A percentile compares a stretch with the other conserved stretches of the same genome.
These are phyloP conservation scores for Leucoraja erinaceus DNA, from an alignment of 2,113 vertebrate genomes.

Conservation along the genomic window DNA sequence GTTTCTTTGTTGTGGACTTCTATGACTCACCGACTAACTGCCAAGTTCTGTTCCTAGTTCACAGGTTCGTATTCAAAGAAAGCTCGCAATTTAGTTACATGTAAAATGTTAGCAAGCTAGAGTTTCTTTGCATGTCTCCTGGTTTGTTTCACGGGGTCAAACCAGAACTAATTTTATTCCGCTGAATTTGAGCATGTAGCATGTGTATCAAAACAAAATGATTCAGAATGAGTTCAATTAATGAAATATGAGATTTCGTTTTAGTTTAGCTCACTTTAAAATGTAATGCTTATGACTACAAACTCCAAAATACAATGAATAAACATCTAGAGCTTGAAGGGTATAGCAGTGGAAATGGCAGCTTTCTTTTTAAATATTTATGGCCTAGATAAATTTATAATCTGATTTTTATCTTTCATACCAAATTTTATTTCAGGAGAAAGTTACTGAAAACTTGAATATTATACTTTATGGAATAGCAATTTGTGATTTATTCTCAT, in stretches of 20 bases:
- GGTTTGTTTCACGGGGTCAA: neutral
- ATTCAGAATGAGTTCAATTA: neutral
- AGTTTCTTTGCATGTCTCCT: neutral
- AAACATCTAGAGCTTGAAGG: neutral
- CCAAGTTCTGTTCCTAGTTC: too few relatives aligned
- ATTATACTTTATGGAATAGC: slow-evolving; percentile 17
- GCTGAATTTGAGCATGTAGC: neutral
- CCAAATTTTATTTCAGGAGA: slow-evolving; percentile 1
- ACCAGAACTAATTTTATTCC: neutral
- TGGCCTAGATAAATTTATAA: slow-evolving; percentile 9
- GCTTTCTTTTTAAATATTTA: slow-evolving; percentile 18
- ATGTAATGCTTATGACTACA: neutral
- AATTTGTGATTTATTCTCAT: slow-evolving; percentile 16
- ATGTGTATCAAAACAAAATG: neutral
- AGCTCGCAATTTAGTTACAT: neutral
- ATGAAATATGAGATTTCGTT: neutral
- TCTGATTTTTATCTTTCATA: neutral
- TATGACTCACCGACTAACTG: too few relatives aligned
- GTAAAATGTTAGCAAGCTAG: neutral
- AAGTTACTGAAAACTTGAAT: slow-evolving; percentile 18
- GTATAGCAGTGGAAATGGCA: neutral
- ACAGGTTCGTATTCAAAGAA: neutral
- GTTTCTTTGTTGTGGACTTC: too few relatives aligned
- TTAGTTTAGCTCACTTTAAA: neutral
- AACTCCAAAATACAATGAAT: slow-evolving; percentile 6